phyloP scores from a whole-genome alignment of 2,797 vertebrate species.

The Gallinago stenura region DNA sequence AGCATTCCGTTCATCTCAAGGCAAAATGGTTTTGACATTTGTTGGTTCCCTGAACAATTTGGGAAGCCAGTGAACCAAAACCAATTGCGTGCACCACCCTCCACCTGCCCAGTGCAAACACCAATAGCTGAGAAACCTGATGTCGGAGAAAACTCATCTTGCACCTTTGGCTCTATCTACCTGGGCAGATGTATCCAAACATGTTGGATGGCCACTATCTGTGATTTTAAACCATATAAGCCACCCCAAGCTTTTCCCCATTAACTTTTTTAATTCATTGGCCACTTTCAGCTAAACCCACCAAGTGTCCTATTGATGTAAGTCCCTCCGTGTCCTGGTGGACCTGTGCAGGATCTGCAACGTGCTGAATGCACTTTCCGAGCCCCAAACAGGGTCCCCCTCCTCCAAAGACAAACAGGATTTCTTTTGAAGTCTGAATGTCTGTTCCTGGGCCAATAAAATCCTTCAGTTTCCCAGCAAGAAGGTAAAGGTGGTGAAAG shows the following conservation, averaged over 20 bases:
- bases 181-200: not conserved
- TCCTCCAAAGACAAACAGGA: conserved; percentile 18
- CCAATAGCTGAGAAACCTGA: not conserved
- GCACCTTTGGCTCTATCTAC: not conserved
- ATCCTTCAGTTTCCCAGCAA: conserved; percentile 6
- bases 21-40: conserved; percentile 10
- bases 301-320: accelerated
- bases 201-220: not conserved
- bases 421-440: conserved; percentile 64
- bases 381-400: not conserved
- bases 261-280: not conserved
- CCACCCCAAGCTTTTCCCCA: not conserved
- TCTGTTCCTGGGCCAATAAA: conserved; percentile 64
- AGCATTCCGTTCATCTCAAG: not conserved
- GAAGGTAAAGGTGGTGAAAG: conserved; percentile 62
- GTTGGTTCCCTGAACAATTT: conserved; percentile 31
- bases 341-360: not conserved
- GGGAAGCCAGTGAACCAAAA: conserved; percentile 23
- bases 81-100: not conserved
- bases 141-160: not conserved
- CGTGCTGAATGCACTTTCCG: accelerated
- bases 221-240: not conserved
- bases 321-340: not conserved
- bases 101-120: not conserved
- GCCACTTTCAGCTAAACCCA: not conserved